Conservation (phyloP, 2,888 invertebrate genomes). For the Spisula solida region DNA sequence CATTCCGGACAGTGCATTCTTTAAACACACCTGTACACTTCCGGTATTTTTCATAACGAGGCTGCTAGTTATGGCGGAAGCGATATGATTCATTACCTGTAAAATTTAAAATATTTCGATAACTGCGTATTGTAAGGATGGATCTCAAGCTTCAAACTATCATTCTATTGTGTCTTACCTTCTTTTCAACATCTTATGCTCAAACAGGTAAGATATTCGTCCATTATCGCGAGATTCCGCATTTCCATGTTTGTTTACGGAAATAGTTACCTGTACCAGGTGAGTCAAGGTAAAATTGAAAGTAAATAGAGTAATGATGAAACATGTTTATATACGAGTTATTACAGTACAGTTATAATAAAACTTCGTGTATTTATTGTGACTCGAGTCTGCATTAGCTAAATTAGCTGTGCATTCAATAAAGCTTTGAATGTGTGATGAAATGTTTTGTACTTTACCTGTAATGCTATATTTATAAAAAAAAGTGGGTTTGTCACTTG, state of each 20-base stretch:
- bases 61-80: slow-evolving; percentile 59
- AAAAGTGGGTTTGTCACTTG: too few relatives aligned
- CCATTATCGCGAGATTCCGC: neutral
- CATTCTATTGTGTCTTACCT: neutral
- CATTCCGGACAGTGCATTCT: neutral
- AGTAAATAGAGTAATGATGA: neutral
- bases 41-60: slow-evolving; percentile 22
- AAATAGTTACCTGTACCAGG: slow-evolving; percentile 60
- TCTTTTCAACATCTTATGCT: neutral
- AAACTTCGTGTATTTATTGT: too few relatives aligned
- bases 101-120: slow-evolving; percentile 44
- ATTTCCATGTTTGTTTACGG: slow-evolving; percentile 51
- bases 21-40: neutral
- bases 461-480: too few relatives aligned
- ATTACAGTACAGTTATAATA: too few relatives aligned
- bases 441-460: too few relatives aligned
- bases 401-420: too few relatives aligned
- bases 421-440: too few relatives aligned
- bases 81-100: slow-evolving; percentile 62
- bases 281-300: slow-evolving; percentile 45
- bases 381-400: too few relatives aligned
- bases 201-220: slow-evolving; percentile 38
- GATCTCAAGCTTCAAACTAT: neutral
- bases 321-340: too few relatives aligned
- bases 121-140: neutral